Base-by-base conservation (phyloP, 2,797 vertebrate genomes). In the Morelia viridis region DNA sequence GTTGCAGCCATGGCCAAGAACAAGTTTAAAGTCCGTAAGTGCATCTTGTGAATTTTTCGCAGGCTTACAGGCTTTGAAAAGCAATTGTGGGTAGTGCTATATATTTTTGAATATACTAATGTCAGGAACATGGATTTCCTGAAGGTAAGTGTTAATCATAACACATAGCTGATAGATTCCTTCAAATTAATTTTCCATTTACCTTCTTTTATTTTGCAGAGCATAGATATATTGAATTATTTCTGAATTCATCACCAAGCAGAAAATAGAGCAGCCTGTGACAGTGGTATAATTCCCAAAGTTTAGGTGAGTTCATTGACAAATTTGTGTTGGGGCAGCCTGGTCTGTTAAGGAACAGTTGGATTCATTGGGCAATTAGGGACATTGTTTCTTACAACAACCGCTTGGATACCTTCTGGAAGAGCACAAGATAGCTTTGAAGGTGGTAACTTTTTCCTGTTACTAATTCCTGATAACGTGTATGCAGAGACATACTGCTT, bases 1-100 rank as follows among this genome's bases (percentile, higher is more conserved):
- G 88, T 97, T 0, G 95, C 96, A 0, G 99, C 98, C 0, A 98
- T 99, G 99, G 97, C 97, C 46, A 98, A 97, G 97, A 98, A 99
- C 92, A 97, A 96, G 92, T 95, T 97, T 50, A 94, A 97, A 46
- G 98, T 99, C 31, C 97, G 99, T 99, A 96, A 98, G 98, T 96
- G 26, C 12, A 2, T 11, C 50, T 41, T 2, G 0, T 24, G 26
- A 26, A 1, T 90, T 88, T n/a, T 35, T 46, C 56, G 5, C 5
- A n/a, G 46, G 50, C 15, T 15, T 26, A 9, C 2, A 50, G 88
- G 0, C 1, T 3, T 80, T 9, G 3, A 11, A 80, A 24, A 46
- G 35, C 35, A 46, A 3, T 46, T 22, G 35, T 1, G 17, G 3
- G 71, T 17, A 10, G 35, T 0, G 7, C 35, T 22, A 35, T 9